Evolutionary conservation across 2,888 invertebrate genomes (phyloP).

Genomic region (Leptopterna dolabrata): DNA sequence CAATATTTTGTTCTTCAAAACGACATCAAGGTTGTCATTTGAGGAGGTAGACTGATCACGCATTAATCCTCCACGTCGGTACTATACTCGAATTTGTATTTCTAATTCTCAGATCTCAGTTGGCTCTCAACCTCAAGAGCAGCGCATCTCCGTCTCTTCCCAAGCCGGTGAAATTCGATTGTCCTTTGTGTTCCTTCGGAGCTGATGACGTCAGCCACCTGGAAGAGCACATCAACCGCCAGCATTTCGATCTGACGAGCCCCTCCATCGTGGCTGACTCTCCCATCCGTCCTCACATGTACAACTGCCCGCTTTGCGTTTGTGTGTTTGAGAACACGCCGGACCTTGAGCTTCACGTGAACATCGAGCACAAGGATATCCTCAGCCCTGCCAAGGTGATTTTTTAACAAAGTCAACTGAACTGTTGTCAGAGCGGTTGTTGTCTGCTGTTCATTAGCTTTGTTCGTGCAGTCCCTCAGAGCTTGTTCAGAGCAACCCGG

Average conservation of each 20-base stretch:
- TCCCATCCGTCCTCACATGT: constrained; percentile 65
- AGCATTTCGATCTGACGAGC: constrained; percentile 84
- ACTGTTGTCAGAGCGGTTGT: too few species aligned
- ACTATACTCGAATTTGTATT: not conserved
- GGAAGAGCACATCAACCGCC: constrained; percentile 86
- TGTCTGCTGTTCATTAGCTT: too few species aligned
- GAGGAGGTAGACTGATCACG: too few species aligned
- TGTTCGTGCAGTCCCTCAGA: too few species aligned
- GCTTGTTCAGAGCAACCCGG: too few species aligned
- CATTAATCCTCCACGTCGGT: too few species aligned
- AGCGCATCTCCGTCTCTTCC: constrained; percentile 65
- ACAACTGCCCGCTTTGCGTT: constrained; percentile 83
- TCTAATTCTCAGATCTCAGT: constrained; percentile 30
- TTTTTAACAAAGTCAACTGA: not conserved
- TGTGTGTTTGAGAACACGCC: constrained; percentile 78
- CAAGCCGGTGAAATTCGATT: constrained; percentile 68
- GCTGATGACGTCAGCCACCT: constrained; percentile 79
- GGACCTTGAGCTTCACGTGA: constrained; percentile 86
- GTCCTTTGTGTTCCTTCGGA: constrained; percentile 82
- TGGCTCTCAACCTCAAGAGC: constrained; percentile 65
- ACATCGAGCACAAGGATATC: constrained; percentile 85
- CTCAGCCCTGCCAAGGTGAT: constrained; percentile 74
- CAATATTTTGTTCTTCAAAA: too few species aligned
- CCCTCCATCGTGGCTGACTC: constrained; percentile 68
- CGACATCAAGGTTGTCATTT: too few species aligned